A percentile compares a stretch with the other conserved stretches of the same genome.
phyloP scores from a whole-genome alignment of 1,140 invertebrate species.

The Sesamia nonagrioides region DNA sequence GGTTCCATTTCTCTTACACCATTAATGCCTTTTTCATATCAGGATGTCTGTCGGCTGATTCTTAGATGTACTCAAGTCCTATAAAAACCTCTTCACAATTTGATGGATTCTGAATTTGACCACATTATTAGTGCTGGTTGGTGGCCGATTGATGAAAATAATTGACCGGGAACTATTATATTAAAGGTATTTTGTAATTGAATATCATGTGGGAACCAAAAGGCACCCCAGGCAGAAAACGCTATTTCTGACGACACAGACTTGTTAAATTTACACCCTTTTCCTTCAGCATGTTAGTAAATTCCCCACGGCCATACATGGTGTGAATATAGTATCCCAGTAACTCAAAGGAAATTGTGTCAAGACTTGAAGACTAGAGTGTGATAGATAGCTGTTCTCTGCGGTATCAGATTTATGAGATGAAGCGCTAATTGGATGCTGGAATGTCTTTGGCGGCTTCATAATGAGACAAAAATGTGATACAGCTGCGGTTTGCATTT shows the following conservation, averaged over 20 bases:
- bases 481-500: constrained; percentile 7
- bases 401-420: constrained; percentile 30
- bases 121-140: too few relatives aligned
- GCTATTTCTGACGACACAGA: neutral
- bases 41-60: too few relatives aligned
- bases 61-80: too few relatives aligned
- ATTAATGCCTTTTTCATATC: neutral
- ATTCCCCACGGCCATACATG: neutral
- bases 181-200: too few relatives aligned
- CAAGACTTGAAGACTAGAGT: constrained; percentile 7
- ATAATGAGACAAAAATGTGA: constrained; percentile 20
- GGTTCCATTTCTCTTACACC: neutral
- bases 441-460: constrained; percentile 23
- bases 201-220: too few relatives aligned
- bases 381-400: constrained; percentile 25
- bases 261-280: neutral
- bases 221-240: neutral
- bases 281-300: neutral
- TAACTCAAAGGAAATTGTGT: neutral
- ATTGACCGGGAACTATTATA: too few relatives aligned
- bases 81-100: too few relatives aligned
- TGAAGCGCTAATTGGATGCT: constrained; percentile 24
- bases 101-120: too few relatives aligned
- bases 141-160: too few relatives aligned
- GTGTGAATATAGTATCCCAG: neutral